Conservation (phyloP, 2,888 invertebrate species). For the Latrodectus hesperus region DNA sequence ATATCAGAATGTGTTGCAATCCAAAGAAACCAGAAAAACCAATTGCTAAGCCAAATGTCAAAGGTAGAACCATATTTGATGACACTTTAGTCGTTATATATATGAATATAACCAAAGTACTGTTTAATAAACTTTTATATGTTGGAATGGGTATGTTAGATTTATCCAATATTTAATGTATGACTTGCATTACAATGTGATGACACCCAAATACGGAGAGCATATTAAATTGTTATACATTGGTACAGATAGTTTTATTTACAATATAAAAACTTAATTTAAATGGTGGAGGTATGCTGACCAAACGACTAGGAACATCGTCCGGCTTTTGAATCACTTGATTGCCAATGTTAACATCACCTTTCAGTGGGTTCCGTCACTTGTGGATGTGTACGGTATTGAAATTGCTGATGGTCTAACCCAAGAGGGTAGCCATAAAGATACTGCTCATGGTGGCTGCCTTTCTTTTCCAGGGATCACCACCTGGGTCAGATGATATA, state of each 20-base stretch:
- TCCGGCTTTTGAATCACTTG: no score
- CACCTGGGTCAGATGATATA: no score
- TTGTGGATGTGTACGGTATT: no score
- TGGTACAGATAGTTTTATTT: slow-evolving; percentile 70
- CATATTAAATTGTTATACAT: slow-evolving; percentile 71
- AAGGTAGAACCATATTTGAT: not conserved
- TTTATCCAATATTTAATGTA: slow-evolving; percentile 72
- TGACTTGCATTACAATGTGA: slow-evolving; percentile 67
- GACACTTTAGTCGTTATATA: slow-evolving; percentile 20
- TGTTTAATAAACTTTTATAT: slow-evolving; percentile 62
- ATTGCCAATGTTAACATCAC: no score
- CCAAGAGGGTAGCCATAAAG: no score
- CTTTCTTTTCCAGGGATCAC: no score
- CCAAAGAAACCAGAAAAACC: slow-evolving; percentile 7
- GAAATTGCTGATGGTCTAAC: no score
- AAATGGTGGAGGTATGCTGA: no score
- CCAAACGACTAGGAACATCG: no score
- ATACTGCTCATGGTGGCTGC: no score
- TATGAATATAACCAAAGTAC: slow-evolving; percentile 49
- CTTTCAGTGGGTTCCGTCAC: no score
- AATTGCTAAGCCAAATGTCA: slow-evolving; percentile 50
- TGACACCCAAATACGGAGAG: slow-evolving; percentile 71
- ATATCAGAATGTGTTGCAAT: slow-evolving; percentile 70
- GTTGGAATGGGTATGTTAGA: slow-evolving; percentile 71
- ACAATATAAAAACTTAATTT: slow-evolving; percentile 69